Base-by-base conservation (phyloP, 2,113 vertebrate genomes). In the Colius striatus region DNA sequence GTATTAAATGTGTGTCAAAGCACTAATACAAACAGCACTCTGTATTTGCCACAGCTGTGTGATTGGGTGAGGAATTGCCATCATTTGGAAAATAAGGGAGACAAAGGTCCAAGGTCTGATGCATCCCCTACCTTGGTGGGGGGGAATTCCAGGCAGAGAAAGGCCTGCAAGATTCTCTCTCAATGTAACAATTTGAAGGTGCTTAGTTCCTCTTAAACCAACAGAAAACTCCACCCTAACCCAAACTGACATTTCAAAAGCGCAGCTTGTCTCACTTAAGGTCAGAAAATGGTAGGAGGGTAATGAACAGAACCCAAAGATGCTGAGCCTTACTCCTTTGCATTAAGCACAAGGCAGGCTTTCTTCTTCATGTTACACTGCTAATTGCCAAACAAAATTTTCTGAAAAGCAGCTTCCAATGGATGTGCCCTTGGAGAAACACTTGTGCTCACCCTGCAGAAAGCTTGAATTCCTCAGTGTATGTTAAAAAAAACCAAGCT, bases 301-400 rank as follows among this genome's bases (percentile, higher is more conserved):
- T 58, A 72, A 86, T 21, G 80, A 94, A 82, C 60, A 78, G 57
- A 66, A 79, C 21, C 20, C 30, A 87, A 43, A 94, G 22, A 73
- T 55, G 93, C 89, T 92, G 93, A 96, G 70, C 76, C 74, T 94
- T 61, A 62, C 23, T 58, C 67, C 78, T 82, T 47, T 60, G 34
- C 66, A 67, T 84, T 89, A 92, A 94, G 47, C 63, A 83, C n/a
- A 89, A 87, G 65, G 53, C 67, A 60, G 54, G n/a, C 80, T 91
- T 94, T 95, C 83, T 79, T 92, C 62, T 92, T 90, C 22, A 2
- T 74, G 71, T 87, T 87, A 75, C 21, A n/a, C 36, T 80, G 57
- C 29, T 94, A 97, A 95, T 94, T 96, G 82, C 93, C 82, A 94
- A 95, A 96, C 81, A 93, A 75, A 29, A 78, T 90, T 82, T n/a